phyloP scores from a whole-genome alignment of 2,797 vertebrate genomes.

The Eutrigla gurnardus region DNA sequence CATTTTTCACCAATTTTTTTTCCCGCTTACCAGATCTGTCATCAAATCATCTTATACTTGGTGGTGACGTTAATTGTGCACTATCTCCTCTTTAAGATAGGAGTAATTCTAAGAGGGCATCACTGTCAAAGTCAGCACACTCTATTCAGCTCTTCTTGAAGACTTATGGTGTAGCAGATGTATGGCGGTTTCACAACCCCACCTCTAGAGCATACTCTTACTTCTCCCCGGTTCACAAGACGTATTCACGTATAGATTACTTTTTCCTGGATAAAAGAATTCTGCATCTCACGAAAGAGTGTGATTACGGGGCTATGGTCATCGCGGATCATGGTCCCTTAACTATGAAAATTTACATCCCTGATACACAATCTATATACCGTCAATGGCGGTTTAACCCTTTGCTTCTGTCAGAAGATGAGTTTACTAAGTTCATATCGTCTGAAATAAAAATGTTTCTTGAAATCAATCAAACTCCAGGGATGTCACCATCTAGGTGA shows the following conservation, averaged over 20 bases:
- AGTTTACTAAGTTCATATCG: too few relatives aligned
- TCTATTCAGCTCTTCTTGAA: background rate
- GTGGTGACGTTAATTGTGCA: background rate
- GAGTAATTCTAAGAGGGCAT: background rate
- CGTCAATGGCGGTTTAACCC: too few relatives aligned
- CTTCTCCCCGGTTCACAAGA: background rate
- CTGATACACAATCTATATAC: too few relatives aligned
- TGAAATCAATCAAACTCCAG: too few relatives aligned
- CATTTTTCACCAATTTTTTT: background rate
- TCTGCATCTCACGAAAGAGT: background rate
- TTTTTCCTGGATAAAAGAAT: background rate
- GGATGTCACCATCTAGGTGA: too few relatives aligned
- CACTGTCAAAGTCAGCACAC: background rate
- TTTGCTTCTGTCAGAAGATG: too few relatives aligned
- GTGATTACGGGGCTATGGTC: background rate
- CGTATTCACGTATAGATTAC: background rate
- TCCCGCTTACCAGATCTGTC: background rate
- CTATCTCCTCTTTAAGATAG: background rate
- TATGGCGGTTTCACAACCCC: background rate
- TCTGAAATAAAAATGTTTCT: too few relatives aligned
- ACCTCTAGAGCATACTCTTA: background rate
- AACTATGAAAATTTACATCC: background rate
- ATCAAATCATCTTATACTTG: background rate
- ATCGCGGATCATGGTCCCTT: too few relatives aligned
- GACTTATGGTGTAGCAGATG: background rate